Percentiles rank a stretch among this genome's conserved stretches.
These are phyloP conservation scores for Electrona antarctica DNA, from an alignment of 2,113 vertebrate genomes.

Conservation along the genomic window DNA sequence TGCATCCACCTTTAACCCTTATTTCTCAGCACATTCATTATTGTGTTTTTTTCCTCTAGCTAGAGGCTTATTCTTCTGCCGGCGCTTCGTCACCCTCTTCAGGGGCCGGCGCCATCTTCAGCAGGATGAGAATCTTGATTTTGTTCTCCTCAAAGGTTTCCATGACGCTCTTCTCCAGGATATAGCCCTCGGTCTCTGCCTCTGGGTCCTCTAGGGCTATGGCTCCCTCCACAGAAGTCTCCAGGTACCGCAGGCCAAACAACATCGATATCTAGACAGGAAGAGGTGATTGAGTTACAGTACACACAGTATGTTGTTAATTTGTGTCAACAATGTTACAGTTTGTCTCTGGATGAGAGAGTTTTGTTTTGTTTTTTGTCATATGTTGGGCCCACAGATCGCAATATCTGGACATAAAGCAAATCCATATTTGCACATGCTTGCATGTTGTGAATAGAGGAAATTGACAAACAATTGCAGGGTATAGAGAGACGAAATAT, in stretches of 20 bases:
- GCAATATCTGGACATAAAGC: too few relatives aligned
- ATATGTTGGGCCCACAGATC: too few relatives aligned
- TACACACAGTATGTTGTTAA: too few relatives aligned
- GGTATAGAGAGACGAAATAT: too few relatives aligned
- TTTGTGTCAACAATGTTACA: not conserved
- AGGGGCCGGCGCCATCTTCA: conserved; percentile 65
- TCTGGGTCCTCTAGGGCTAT: conserved; percentile 76
- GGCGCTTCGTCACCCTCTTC: conserved; percentile 8
- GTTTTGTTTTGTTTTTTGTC: too few relatives aligned
- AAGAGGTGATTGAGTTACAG: too few relatives aligned
- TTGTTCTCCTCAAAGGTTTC: conserved; percentile 76
- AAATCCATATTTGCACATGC: too few relatives aligned
- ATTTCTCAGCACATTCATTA: conserved; percentile 22
- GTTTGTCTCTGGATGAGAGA: too few relatives aligned
- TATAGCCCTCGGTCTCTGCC: conserved; percentile 82
- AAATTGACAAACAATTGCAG: too few relatives aligned
- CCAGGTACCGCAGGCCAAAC: conserved; percentile 81
- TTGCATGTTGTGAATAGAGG: too few relatives aligned
- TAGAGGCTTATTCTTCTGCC: conserved; percentile 59
- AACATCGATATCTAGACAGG: not conserved
- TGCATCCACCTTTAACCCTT: conserved; percentile 14
- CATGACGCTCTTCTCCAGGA: conserved; percentile 82
- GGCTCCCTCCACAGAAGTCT: conserved; percentile 83
- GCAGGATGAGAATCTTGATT: conserved; percentile 45
- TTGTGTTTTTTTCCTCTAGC: conserved; percentile 52